Percentiles rank a stretch among this genome's conserved stretches.
Conservation (phyloP, 2,888 invertebrate genomes). For the Elmis aenea region DNA sequence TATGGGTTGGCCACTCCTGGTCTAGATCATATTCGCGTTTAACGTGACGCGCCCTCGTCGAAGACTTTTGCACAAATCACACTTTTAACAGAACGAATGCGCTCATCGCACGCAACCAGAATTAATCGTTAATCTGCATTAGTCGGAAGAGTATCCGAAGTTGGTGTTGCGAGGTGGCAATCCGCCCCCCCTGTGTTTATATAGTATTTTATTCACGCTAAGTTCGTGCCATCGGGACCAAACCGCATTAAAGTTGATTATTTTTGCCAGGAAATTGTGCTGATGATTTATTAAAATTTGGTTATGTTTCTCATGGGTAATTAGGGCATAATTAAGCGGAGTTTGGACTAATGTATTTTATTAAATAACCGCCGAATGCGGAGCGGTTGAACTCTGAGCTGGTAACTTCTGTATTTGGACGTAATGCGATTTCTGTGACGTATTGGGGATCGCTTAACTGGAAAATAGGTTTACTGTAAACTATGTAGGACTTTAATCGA, state of each 20-base stretch:
- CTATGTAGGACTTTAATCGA: no score
- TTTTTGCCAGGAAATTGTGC: slow-evolving; percentile 31
- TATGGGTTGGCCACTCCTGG: no score
- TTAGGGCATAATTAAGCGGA: slow-evolving; percentile 24
- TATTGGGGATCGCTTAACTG: background rate
- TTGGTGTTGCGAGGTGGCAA: slow-evolving; percentile 6
- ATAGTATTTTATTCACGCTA: slow-evolving; percentile 19
- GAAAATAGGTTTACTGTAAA: no score
- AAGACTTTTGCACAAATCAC: slow-evolving; percentile 6
- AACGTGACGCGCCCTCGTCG: slow-evolving; percentile 3
- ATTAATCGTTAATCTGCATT: slow-evolving; percentile 16
- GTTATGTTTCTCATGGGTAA: slow-evolving; percentile 27
- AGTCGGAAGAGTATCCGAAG: slow-evolving; percentile 7
- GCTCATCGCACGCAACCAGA: slow-evolving; percentile 5
- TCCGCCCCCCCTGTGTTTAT: slow-evolving; percentile 10
- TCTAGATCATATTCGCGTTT: slow-evolving; percentile 9
- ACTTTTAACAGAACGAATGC: slow-evolving; percentile 9
- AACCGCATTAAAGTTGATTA: slow-evolving; percentile 31
- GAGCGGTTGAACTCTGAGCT: no score
- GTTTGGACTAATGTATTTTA: slow-evolving; percentile 17
- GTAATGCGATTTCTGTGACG: background rate
- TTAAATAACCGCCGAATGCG: no score
- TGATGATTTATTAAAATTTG: slow-evolving; percentile 32
- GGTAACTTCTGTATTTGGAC: no score
- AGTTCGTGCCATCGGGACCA: slow-evolving; percentile 20